Base-by-base conservation (phyloP, 2,113 vertebrate genomes). In the Otolemur garnettii region DNA sequence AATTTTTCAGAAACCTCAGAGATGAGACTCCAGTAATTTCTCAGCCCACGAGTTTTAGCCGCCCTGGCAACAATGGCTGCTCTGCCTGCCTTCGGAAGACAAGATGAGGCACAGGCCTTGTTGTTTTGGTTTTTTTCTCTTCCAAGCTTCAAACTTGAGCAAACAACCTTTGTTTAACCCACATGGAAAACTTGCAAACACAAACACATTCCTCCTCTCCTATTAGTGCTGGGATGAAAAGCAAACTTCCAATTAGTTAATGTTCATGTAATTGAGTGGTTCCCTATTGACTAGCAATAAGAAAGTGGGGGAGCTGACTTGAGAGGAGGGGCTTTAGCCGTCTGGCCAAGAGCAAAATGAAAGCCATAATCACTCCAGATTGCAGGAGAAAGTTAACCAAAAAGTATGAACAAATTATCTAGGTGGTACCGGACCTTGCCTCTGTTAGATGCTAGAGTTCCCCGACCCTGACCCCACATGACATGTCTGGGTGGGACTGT, bases 111-210 rank as follows among this genome's bases (percentile, higher is more conserved):
- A 93, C 4, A 80, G 96, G 68, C 50, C 72, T 97, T 95, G 72
- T 96, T 92, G 7, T 50, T 50, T 50, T 50, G 45, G 96, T 96
- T 86, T 42, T 69, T 95, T 97, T 93, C 15, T 91, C 74, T 87
- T 97, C 87, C 91, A 96, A 96, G 64, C 90, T 96, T 96, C 92
- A 97, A 77, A 97, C 97, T 96, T 96, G 97, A 97, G 93, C 96
- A 97, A 97, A 97, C 97, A 97, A 79, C 96, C 97, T 97, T 81
- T 90, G 81, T 87, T 97, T 96, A 96, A 97, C 95, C 95, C 97
- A 95, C 96, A 96, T 95, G 97, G 97, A 98, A 97, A 97, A 96
- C 90, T 97, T 96, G 96, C 94, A 96, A 97, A 97, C 97, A 96
- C 96, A 98, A 97, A 98, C 95, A 97, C 96, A 97, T 97, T 98